Base-by-base conservation (phyloP, 2,797 vertebrate genomes). In the Anguilla marmorata region DNA sequence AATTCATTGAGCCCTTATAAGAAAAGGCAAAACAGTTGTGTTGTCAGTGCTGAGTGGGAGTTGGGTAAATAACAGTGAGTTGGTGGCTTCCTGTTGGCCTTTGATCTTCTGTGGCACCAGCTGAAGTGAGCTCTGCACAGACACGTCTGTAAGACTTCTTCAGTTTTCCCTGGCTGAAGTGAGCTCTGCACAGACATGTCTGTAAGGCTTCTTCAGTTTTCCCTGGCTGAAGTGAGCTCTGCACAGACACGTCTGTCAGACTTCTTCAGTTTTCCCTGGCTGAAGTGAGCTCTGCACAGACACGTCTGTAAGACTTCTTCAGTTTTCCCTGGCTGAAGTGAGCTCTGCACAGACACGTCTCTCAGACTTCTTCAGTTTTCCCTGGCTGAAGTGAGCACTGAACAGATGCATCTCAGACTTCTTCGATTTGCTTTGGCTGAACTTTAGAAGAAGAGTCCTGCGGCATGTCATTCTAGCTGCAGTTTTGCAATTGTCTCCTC, bases 91-190 rank as follows among this genome's bases (percentile, higher is more conserved):
- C 60, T 89, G 72, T 69, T 56, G 63, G 84, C 79, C 85, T 88
- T 88, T 90, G 85, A 90, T 90, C 89, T 80, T 3, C 76, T 72
- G 45, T 56, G 80, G 89, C 85, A 85, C 66, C 82, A 24, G 30
- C 74, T 76, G 74, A 48, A 24, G 37, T 33, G 5, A 7, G 37
- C 37, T 4, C 37, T 9, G 37, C 76, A 80, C 1, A 52, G 50
- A 52, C 50, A 52, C 50, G 11, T 52, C 50, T 52, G 50, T 8
- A 52, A 8, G 7, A 8, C 50, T 52, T 52, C 50, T 37, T 41
- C 37, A 41, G 37, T 41, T 41, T 41, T 41, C 37, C 37, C 37
- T 41, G 37, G 37, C 37, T 41, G 37, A 41, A 41, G 37, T 41
- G 37, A 41, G 37, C 37, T 41, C 37, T 41, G 37, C 37, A 41